A percentile compares a stretch with the other conserved stretches of the same genome.
Evolutionary conservation across 1,140 invertebrate species (phyloP).

Genomic region (Thereuonema tuberculata): DNA sequence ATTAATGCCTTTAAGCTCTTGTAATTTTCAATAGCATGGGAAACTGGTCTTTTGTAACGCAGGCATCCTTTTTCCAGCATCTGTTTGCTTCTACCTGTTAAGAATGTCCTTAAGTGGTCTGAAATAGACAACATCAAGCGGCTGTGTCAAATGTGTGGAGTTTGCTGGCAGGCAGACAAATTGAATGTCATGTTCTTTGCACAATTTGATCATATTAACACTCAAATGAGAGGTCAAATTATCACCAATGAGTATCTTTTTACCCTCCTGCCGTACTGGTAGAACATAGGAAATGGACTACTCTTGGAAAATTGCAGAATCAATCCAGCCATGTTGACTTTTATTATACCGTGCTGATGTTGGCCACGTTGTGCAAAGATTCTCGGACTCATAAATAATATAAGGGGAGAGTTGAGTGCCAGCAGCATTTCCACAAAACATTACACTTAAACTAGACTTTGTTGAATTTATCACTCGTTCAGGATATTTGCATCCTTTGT

Average conservation of each 20-base stretch:
- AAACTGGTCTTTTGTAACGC: conserved; percentile 20
- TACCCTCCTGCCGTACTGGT: conserved; percentile 6
- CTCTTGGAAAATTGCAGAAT: conserved; percentile 19
- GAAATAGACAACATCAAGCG: conserved; percentile 32
- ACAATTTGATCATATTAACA: neutral
- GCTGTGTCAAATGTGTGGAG: conserved; percentile 29
- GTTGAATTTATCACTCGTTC: conserved; percentile 26
- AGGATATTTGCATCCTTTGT: conserved; percentile 25
- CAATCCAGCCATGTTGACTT: conserved; percentile 22
- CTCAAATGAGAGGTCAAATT: conserved; percentile 17
- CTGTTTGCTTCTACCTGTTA: conserved; percentile 18
- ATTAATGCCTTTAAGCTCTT: conserved; percentile 19
- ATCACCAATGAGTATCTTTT: conserved; percentile 20
- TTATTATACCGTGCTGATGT: neutral
- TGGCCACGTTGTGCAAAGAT: conserved; percentile 20
- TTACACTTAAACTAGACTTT: conserved; percentile 27
- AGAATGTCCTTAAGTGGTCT: conserved; percentile 26
- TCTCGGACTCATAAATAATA: conserved; percentile 23
- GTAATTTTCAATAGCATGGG: too few relatives aligned
- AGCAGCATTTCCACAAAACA: conserved; percentile 26
- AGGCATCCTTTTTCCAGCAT: conserved; percentile 23
- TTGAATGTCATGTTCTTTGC: conserved; percentile 17
- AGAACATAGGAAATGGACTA: conserved; percentile 17
- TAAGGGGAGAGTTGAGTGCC: conserved; percentile 16
- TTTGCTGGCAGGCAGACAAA: conserved; percentile 32